Evolutionary conservation across 2,113 vertebrate species (phyloP).

Genomic region (Platysteira castanea): DNA sequence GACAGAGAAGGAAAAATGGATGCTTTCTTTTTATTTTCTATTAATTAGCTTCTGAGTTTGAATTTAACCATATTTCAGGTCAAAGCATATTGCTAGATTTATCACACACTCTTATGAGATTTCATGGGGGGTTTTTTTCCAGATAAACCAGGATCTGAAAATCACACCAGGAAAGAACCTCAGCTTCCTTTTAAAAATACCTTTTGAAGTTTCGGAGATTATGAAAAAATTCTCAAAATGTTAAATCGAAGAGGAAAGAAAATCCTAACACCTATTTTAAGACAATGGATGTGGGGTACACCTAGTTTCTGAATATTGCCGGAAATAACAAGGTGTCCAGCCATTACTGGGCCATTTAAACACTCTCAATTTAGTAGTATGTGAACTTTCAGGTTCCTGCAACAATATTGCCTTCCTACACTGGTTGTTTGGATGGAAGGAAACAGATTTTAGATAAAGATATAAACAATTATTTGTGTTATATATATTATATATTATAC

Average conservation of each 20-base stretch:
- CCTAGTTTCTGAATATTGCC: background rate
- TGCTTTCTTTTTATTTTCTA: background rate
- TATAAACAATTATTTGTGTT: background rate
- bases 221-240: background rate
- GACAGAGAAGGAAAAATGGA: background rate
- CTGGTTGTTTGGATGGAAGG: background rate
- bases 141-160: background rate
- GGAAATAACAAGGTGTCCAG: background rate
- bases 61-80: background rate
- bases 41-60: background rate
- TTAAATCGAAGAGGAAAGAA: background rate
- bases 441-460: background rate
- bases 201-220: background rate
- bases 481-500: background rate
- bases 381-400: background rate
- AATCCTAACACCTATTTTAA: background rate
- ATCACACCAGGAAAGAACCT: background rate
- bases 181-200: background rate
- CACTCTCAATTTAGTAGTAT: background rate
- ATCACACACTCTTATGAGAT: background rate
- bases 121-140: fast-evolving
- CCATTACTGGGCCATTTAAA: background rate
- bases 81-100: background rate
- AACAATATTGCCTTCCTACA: background rate
- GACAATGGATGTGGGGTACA: background rate